Base-by-base conservation (phyloP, 2,888 invertebrate species). In the Pseudoips prasinana region DNA sequence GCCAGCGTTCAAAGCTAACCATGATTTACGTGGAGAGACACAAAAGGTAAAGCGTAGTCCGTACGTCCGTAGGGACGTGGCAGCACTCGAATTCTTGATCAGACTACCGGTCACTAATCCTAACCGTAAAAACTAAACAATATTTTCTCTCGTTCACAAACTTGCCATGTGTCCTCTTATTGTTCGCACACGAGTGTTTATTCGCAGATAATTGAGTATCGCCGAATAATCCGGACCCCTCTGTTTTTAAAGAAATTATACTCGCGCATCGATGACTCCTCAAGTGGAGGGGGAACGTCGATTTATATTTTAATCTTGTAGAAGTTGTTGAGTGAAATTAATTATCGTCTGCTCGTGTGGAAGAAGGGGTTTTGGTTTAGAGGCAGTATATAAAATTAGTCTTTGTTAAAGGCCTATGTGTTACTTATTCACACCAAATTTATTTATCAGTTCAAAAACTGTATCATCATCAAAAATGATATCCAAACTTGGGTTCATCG, bases 131-230 rank as follows among this genome's bases (percentile, higher is more conserved):
- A 14, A 14, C 14, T 14, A 14, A 3, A 2, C 2, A 14, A 14
- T 14, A 14, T 14, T 14, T 42, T 41, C 2, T 14, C 20, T 10
- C 4, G 8, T 7, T 1, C 14, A 7, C 26, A 33, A 10, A 27
- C 25, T 7, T 14, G 35, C 29, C 51, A 58, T 46, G 46, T 40
- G 34, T 35, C 42, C 45, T 54, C 57, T 54, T 54, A 51, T 64
- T 60, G 61, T 63, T 60, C 53, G 26, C 30, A 39, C 34, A 58
- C 25, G 46, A 75, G 72, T 83, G 79, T 83, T 84, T 83, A 77
- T 76, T 69, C 71, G 64, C 40, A 45, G 61, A 77, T 83, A 81
- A 83, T 83, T 73, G 77, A 80, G 75, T 72, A 56, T 40, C 64
- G 58, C 62, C 52, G 67, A 65, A 43, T 49, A 49, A 55, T 57